These are phyloP conservation scores for Saccostrea echinata DNA, from an alignment of 1,140 invertebrate genomes.

Conservation along the genomic window DNA sequence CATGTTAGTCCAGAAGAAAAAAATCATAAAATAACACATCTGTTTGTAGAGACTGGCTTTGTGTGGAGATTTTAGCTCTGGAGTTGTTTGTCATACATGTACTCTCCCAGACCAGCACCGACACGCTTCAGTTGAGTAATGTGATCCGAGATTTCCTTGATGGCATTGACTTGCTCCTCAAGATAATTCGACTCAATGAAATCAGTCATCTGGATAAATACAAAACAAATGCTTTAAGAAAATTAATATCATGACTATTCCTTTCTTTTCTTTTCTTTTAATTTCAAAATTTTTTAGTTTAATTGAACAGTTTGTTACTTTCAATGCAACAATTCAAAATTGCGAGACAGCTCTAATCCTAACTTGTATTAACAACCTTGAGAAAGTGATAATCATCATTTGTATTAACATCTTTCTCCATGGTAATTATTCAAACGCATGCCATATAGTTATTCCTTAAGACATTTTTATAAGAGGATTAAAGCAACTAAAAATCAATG, in stretches of 20 bases:
- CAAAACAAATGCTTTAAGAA: background rate
- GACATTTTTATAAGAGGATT: too few relatives aligned
- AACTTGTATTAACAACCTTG: too few relatives aligned
- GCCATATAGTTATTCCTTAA: too few relatives aligned
- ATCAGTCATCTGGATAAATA: conserved; percentile 81
- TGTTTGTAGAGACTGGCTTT: background rate
- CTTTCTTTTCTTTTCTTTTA: too few relatives aligned
- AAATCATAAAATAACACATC: background rate
- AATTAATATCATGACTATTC: too few relatives aligned
- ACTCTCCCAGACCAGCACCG: conserved; percentile 84
- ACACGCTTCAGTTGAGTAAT: conserved; percentile 84
- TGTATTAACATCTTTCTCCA: too few relatives aligned
- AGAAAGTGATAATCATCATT: too few relatives aligned
- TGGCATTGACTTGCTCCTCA: conserved; percentile 84
- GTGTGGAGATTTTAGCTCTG: background rate
- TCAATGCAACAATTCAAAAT: too few relatives aligned
- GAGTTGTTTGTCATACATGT: conserved; percentile 83
- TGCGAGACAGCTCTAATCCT: too few relatives aligned
- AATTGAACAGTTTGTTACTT: too few relatives aligned
- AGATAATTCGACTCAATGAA: conserved; percentile 84
- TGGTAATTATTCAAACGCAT: too few relatives aligned
- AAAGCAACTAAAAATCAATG: conserved; percentile 8
- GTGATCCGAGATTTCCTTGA: conserved; percentile 83
- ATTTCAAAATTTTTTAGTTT: too few relatives aligned
- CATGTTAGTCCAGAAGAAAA: background rate